phyloP scores from a whole-genome alignment of 37 sponge, comb jelly and placozoan species.

The Theonella swinhoei region DNA sequence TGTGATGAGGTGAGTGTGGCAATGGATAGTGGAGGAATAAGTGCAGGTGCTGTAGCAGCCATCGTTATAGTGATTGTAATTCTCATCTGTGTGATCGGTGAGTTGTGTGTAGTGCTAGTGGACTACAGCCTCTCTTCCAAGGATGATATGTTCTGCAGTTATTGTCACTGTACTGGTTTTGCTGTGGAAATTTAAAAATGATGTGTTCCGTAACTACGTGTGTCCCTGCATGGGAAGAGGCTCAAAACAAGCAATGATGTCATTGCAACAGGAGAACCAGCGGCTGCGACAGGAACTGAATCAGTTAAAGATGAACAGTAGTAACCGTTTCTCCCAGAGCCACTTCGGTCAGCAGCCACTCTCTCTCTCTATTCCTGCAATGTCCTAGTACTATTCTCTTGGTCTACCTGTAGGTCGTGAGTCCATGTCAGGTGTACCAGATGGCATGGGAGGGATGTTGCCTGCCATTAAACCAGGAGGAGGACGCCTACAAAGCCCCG shows the following conservation, averaged over 20 bases:
- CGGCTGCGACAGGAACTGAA: slow-evolving; percentile 62
- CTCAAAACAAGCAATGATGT: slow-evolving; percentile 31
- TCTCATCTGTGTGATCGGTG: neutral
- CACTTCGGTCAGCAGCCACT: slow-evolving; percentile 20
- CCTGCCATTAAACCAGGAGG: slow-evolving; percentile 23
- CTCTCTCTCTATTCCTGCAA: neutral
- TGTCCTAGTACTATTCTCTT: too few species aligned
- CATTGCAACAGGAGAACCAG: slow-evolving; percentile 79
- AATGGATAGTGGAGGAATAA: neutral
- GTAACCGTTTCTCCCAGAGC: slow-evolving; percentile 34
- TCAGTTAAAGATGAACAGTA: slow-evolving; percentile 52
- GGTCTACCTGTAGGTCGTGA: slow-evolving; percentile 19
- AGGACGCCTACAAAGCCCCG: neutral
- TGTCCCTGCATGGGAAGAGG: slow-evolving; percentile 43
- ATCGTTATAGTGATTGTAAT: neutral
- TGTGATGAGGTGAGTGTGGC: slow-evolving; percentile 3
- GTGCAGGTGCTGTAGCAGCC: neutral
- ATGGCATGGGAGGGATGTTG: slow-evolving; percentile 38
- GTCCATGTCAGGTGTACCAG: slow-evolving; percentile 38
- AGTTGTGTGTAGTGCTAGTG: neutral
- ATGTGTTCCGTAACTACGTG: slow-evolving; percentile 52
- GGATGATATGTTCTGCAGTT: neutral
- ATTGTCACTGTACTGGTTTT: slow-evolving; percentile 32
- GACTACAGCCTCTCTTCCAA: neutral
- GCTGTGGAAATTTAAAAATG: slow-evolving; percentile 72